Conservation (phyloP, 2,888 invertebrate genomes). For the Harmothoe impar region DNA sequence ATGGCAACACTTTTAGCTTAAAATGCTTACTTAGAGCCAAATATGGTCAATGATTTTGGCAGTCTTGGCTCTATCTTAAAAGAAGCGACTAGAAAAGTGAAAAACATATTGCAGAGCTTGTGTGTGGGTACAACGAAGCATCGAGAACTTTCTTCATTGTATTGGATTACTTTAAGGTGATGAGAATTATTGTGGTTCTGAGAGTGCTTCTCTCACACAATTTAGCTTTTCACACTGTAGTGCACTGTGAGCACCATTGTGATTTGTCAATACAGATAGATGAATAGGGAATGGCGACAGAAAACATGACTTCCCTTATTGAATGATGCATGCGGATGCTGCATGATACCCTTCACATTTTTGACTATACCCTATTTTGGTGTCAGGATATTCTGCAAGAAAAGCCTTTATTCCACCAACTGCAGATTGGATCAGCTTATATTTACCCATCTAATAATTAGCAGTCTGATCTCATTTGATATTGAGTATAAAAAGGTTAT, state of each 20-base stretch:
- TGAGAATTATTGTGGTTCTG: neutral
- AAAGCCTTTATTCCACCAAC: neutral
- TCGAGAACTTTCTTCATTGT: neutral
- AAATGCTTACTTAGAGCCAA: too few species aligned
- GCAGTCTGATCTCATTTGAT: too few species aligned
- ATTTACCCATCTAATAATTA: too few species aligned
- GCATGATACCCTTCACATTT: neutral
- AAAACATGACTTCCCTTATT: neutral
- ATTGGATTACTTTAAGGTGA: neutral
- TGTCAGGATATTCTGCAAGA: neutral
- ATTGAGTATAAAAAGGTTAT: too few species aligned
- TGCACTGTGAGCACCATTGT: neutral
- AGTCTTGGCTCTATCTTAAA: too few species aligned
- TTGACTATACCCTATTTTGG: neutral
- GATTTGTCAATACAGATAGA: slow-evolving; percentile 27
- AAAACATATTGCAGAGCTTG: neutral
- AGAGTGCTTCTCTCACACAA: slow-evolving; percentile 14
- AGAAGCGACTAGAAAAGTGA: too few species aligned
- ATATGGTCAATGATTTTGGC: too few species aligned
- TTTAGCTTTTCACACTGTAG: neutral
- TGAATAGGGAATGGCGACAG: neutral
- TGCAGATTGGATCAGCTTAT: too few species aligned
- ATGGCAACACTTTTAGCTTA: too few species aligned
- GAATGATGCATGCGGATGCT: slow-evolving; percentile 48
- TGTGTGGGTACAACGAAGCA: neutral